Evolutionary conservation across 2,888 invertebrate genomes (phyloP).

Genomic region (Cerastis leucographa): DNA sequence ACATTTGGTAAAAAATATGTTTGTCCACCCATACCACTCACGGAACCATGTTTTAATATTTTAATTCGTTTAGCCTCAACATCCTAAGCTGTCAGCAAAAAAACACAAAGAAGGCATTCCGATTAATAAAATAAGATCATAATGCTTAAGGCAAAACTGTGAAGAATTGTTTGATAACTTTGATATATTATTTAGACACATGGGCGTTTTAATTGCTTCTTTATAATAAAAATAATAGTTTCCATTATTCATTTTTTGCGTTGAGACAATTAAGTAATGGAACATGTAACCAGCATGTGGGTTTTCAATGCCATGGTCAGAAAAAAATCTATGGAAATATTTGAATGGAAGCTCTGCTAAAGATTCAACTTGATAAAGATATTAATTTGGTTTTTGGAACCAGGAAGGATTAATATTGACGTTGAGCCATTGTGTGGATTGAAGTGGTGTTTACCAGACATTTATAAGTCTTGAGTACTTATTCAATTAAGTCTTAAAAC

Average conservation of each 20-base stretch:
- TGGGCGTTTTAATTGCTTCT: slow-evolving; percentile 63
- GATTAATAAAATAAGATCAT: slow-evolving; percentile 27
- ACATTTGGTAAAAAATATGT: slow-evolving; percentile 1
- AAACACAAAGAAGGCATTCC: slow-evolving; percentile 31
- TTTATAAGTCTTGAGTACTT: background rate
- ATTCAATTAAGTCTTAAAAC: background rate
- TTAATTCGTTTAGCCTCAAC: slow-evolving; percentile 17
- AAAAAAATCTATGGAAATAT: slow-evolving; percentile 52
- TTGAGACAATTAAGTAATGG: slow-evolving; percentile 52
- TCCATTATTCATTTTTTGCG: slow-evolving; percentile 58
- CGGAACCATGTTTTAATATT: slow-evolving; percentile 22
- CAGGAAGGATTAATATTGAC: slow-evolving; percentile 51
- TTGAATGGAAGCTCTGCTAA: slow-evolving; percentile 37
- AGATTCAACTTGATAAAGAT: slow-evolving; percentile 55
- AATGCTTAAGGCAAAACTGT: slow-evolving; percentile 35
- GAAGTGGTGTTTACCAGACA: background rate
- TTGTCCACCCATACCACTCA: background rate
- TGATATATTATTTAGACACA: slow-evolving; percentile 38
- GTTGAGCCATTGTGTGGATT: slow-evolving; percentile 36
- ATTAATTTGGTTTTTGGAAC: slow-evolving; percentile 44
- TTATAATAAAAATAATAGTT: slow-evolving; percentile 52
- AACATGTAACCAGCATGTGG: slow-evolving; percentile 47
- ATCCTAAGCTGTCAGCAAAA: slow-evolving; percentile 8
- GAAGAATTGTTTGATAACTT: slow-evolving; percentile 29
- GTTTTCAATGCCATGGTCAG: slow-evolving; percentile 57